Evolutionary conservation across 2,888 invertebrate genomes (phyloP), one percentile per base, ranked within the genome.

Genomic region (Hydrotaea cyrtoneurina): DNA sequence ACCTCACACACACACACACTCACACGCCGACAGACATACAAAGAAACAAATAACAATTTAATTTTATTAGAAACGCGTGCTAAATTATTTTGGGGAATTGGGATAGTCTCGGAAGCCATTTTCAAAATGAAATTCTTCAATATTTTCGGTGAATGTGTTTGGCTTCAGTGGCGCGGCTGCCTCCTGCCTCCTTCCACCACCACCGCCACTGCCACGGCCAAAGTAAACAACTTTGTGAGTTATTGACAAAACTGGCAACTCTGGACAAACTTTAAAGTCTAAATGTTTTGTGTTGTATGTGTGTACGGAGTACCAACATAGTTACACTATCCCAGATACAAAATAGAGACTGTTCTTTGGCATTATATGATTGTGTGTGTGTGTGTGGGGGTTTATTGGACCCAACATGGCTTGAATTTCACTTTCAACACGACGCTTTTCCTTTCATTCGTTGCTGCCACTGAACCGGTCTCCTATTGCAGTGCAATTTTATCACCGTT

Each of bases 81-180:
- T 31, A 77, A 53, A 80, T 77, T 83, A 74, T 83, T 80, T 74
- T 8, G 31, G 83, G 77, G 80, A 80, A 77, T 83, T 77, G 77
- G 72, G 53, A 15, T 23, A 66, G 59, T 80, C 76, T 73, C 76
- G 19, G 43, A 64, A 73, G 83, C 23, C 46, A 76, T 76, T 79
- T 83, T 46, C 11, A 23, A 79, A 78, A 79, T 79, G 72, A 66
- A 75, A 73, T 72, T 74, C 59, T 55, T 77, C 64, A 62, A 57
- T 69, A 62, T 71, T 64, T 23, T 11, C 39, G 39, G 19, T 62
- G 62, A 31, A 15, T 10, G 13, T 15, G 62, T 13, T n/a, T n/a
- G n/a, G 39, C 39, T 2, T 39, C 7, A 10, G 7, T 39, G 13
- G n/a, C 1, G 17, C 39, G 39, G 36, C 4, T 17, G 66, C 4